Conservation (phyloP, 2,797 vertebrate genomes). For the Phrynocephalus vlangalii region DNA sequence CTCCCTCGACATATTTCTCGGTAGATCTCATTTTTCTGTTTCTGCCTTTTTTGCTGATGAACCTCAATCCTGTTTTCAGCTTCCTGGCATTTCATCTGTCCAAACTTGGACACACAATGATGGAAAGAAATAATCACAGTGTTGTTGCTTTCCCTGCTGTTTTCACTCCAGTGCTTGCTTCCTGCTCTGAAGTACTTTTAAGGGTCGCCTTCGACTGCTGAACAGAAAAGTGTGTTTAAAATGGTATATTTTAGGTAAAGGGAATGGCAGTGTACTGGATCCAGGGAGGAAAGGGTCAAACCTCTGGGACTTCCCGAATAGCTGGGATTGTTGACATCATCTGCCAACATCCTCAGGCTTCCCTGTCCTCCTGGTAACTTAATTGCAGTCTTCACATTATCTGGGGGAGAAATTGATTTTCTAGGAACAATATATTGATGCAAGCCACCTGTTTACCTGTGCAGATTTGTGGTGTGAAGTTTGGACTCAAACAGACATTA, state of each 20-base stretch:
- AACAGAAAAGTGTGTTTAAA: conserved; percentile 2
- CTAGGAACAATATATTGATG: too few relatives aligned
- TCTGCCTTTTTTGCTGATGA: not conserved
- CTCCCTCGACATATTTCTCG: not conserved
- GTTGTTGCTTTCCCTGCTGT: not conserved
- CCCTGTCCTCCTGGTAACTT: too few relatives aligned
- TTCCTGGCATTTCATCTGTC: not conserved
- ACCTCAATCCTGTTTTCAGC: not conserved
- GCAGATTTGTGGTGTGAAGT: too few relatives aligned
- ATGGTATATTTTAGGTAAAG: not conserved
- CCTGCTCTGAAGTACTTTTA: not conserved
- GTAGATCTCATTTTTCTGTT: not conserved
- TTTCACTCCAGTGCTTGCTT: not conserved
- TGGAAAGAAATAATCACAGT: not conserved
- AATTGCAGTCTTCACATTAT: too few relatives aligned
- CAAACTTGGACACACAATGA: not conserved
- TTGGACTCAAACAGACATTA: too few relatives aligned
- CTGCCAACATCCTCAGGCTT: too few relatives aligned
- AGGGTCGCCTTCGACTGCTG: not conserved
- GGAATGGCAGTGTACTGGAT: not conserved
- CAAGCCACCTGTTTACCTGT: too few relatives aligned
- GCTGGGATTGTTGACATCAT: too few relatives aligned
- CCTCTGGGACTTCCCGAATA: too few relatives aligned
- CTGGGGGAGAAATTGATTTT: too few relatives aligned
- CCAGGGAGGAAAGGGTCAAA: too few relatives aligned